Conservation (phyloP, 2,113 vertebrate genomes). For the Leptodactylus fuscus region DNA sequence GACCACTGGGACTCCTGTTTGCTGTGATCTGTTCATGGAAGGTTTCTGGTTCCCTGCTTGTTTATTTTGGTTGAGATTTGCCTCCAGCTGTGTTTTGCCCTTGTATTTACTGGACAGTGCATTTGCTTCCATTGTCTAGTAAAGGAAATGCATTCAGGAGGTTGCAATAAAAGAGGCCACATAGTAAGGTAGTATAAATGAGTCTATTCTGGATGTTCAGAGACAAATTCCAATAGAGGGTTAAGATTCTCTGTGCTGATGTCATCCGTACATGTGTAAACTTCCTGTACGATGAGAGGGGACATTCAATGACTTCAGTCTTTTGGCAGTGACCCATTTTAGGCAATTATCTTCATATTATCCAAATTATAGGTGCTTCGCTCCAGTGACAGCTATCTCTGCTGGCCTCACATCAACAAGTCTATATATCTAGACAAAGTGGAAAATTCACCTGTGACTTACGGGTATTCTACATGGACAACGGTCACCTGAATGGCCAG, state of each 20-base stretch:
- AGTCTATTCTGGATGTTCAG: neutral
- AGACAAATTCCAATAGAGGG: neutral
- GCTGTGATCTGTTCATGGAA: constrained; percentile 13
- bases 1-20: neutral
- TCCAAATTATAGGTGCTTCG: neutral
- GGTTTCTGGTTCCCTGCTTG: neutral
- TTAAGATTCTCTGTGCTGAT: neutral
- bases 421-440: no score
- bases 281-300: no score
- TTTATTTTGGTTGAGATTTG: constrained; percentile 18
- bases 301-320: no score
- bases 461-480: no score
- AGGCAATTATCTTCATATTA: neutral
- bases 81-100: constrained; percentile 35
- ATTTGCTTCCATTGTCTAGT: constrained; percentile 28
- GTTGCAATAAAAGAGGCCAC: neutral
- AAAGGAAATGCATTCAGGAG: constrained; percentile 10
- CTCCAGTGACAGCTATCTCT: neutral
- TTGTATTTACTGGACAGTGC: neutral
- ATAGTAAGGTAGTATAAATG: no score
- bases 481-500: no score
- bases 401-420: neutral
- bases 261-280: neutral
- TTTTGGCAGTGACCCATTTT: neutral
- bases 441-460: no score